These are phyloP conservation scores for Steinernema khuongi DNA, from an alignment of 1,140 invertebrate genomes.

Conservation along the genomic window DNA sequence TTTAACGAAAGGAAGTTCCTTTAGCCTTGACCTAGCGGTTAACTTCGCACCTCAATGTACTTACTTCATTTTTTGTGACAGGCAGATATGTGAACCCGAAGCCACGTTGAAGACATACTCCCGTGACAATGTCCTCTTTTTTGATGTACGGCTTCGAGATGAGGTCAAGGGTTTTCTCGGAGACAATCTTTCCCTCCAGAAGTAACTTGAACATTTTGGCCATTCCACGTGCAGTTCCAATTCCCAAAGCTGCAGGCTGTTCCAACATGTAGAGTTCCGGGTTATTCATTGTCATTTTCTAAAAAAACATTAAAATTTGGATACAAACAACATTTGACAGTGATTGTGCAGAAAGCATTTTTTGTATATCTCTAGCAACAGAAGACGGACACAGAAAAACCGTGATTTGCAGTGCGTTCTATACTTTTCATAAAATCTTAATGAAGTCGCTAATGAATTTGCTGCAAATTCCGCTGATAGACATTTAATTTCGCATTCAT, in stretches of 20 bases:
- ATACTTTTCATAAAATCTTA: too few species aligned
- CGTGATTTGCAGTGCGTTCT: too few species aligned
- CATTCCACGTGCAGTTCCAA: slow-evolving; percentile 28
- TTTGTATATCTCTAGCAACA: too few species aligned
- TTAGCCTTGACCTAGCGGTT: background rate
- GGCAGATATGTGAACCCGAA: slow-evolving; percentile 14
- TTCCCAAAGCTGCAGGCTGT: slow-evolving; percentile 26
- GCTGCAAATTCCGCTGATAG: too few species aligned
- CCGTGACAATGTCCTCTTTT: slow-evolving; percentile 17
- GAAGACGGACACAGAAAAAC: too few species aligned
- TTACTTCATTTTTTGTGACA: slow-evolving; percentile 14
- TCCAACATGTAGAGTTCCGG: slow-evolving; percentile 29
- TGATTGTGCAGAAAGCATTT: too few species aligned
- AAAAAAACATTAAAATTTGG: too few species aligned
- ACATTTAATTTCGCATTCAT: too few species aligned
- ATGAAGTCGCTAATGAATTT: background rate
- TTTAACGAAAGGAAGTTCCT: background rate
- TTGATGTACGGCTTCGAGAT: slow-evolving; percentile 13
- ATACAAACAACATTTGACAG: too few species aligned
- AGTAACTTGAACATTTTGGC: slow-evolving; percentile 22
- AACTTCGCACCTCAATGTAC: background rate
- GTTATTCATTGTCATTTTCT: slow-evolving; percentile 31
- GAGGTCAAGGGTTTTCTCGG: slow-evolving; percentile 10
- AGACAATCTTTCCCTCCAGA: slow-evolving; percentile 24
- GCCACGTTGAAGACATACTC: background rate